These are phyloP conservation scores for Silvanus unidentatus DNA, from an alignment of 2,888 invertebrate genomes.

Conservation along the genomic window DNA sequence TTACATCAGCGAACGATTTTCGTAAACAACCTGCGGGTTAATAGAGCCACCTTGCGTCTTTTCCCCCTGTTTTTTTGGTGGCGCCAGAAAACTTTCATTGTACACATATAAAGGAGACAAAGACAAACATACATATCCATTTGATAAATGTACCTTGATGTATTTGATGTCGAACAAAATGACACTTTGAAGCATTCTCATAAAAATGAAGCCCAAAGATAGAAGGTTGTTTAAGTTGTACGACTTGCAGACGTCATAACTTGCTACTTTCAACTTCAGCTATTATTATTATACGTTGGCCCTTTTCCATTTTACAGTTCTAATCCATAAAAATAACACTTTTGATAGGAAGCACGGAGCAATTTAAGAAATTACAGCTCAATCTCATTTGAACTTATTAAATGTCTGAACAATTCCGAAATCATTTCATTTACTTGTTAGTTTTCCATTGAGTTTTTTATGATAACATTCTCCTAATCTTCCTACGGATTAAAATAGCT, in stretches of 20 bases:
- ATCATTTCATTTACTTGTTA: too few species aligned
- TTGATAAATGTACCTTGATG: conserved; percentile 14
- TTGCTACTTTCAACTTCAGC: conserved; percentile 5
- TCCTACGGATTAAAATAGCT: too few species aligned
- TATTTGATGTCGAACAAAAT: conserved; percentile 14
- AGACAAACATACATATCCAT: conserved; percentile 9
- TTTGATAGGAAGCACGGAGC: neutral
- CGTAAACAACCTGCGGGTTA: conserved; percentile 1
- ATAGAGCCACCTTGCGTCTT: neutral
- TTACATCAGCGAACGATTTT: too few species aligned
- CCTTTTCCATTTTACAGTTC: neutral
- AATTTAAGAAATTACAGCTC: conserved; percentile 1
- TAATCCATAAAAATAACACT: conserved; percentile 7
- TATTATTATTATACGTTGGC: neutral
- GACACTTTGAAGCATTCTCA: conserved; percentile 12
- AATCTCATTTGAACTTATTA: neutral
- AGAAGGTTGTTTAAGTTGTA: conserved; percentile 7
- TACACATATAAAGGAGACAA: conserved; percentile 10
- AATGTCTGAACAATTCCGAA: neutral
- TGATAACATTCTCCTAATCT: too few species aligned
- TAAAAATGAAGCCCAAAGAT: conserved; percentile 9
- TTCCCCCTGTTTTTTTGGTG: conserved; percentile 5
- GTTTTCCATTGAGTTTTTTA: too few species aligned
- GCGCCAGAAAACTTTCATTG: conserved; percentile 12
- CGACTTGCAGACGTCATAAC: conserved; percentile 12